phyloP scores from a whole-genome alignment of 2,888 invertebrate species.

The Blera fallax region DNA sequence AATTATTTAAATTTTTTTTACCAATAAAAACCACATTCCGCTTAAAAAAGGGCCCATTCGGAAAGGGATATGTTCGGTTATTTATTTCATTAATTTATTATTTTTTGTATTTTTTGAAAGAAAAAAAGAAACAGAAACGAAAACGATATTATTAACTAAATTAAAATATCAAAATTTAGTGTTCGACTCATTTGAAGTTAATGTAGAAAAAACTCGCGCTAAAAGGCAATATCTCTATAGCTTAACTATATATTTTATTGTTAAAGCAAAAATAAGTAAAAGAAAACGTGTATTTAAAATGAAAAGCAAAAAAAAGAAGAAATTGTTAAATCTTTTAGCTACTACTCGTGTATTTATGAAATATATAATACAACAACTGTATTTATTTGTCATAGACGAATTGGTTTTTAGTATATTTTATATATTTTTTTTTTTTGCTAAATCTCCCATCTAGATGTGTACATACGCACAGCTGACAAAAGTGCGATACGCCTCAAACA shows the following conservation, averaged over 20 bases:
- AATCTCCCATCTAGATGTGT: too few species aligned
- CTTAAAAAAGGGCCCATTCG: slow-evolving; percentile 33
- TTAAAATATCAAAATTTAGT: slow-evolving; percentile 32
- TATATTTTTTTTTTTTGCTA: too few species aligned
- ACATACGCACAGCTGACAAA: too few species aligned
- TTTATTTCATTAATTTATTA: slow-evolving; percentile 33
- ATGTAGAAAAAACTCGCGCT: slow-evolving; percentile 4
- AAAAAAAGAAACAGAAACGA: background rate
- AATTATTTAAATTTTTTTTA: background rate
- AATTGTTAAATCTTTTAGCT: slow-evolving; percentile 33
- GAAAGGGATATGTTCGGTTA: slow-evolving; percentile 40
- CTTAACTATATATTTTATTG: slow-evolving; percentile 36
- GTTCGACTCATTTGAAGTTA: slow-evolving; percentile 24
- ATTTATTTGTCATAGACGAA: background rate
- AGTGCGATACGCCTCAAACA: too few species aligned
- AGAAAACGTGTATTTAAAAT: slow-evolving; percentile 21
- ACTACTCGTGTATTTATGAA: slow-evolving; percentile 34
- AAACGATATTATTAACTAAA: slow-evolving; percentile 34
- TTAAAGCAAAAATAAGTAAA: slow-evolving; percentile 16
- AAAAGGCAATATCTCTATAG: slow-evolving; percentile 10
- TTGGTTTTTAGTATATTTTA: background rate
- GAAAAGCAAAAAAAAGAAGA: background rate
- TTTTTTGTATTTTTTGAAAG: slow-evolving; percentile 1
- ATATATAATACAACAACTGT: slow-evolving; percentile 34
- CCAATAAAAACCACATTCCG: slow-evolving; percentile 46